Conservation (phyloP, 1,140 invertebrate species). For the Leguminivora glycinivorella region DNA sequence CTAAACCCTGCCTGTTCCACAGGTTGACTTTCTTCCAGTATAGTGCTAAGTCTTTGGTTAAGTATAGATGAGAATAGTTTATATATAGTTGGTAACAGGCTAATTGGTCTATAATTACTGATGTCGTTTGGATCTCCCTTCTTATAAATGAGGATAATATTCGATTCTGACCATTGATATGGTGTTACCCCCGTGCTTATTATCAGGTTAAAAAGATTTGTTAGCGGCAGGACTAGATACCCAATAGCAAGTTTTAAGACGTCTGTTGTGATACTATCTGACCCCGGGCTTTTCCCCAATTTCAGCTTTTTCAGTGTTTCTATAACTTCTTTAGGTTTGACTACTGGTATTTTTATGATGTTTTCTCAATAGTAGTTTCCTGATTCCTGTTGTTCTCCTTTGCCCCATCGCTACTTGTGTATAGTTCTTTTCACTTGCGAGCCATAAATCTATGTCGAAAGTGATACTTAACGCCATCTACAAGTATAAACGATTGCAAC, state of each 20-base stretch:
- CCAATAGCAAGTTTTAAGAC: neutral
- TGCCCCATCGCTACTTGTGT: neutral
- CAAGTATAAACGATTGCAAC: too few relatives aligned
- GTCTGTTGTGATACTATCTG: conserved; percentile 10
- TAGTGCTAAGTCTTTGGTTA: too few relatives aligned
- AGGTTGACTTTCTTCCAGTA: too few relatives aligned
- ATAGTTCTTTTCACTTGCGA: neutral
- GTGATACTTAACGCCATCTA: too few relatives aligned
- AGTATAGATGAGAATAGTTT: conserved; percentile 10
- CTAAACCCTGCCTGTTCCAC: too few relatives aligned
- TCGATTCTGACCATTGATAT: neutral
- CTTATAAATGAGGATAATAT: conserved; percentile 17
- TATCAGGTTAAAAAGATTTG: conserved; percentile 18
- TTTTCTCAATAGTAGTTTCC: neutral
- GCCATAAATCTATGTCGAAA: too few relatives aligned
- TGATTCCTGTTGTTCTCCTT: neutral
- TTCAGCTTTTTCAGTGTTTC: conserved; percentile 31
- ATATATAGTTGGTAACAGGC: conserved; percentile 6
- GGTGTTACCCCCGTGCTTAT: neutral
- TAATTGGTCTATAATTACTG: conserved; percentile 8
- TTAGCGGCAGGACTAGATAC: neutral
- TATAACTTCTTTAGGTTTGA: conserved; percentile 4
- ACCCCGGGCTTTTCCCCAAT: conserved; percentile 29
- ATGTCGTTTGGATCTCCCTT: conserved; percentile 13
- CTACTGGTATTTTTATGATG: neutral